Evolutionary conservation across 2,113 vertebrate genomes (phyloP), one percentile per base, ranked within the genome.

Genomic region (Hippolais icterina): DNA sequence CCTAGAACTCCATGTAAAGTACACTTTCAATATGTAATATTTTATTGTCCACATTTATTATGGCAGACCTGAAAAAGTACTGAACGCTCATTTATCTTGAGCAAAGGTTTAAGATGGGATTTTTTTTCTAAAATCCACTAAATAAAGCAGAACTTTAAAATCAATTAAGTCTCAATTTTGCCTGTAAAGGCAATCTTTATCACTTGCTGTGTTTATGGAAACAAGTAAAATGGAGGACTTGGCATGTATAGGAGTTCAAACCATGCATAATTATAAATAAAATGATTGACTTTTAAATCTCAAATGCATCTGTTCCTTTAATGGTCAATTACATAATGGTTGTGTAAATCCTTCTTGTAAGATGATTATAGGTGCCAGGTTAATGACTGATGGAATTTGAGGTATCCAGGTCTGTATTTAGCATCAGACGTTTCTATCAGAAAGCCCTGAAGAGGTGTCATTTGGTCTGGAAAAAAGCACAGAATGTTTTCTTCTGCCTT

Each of bases 311-410:
- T 93, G 66, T 92, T 96, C 96, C 78, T 59, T 79, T 97, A 97
- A 97, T 70, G 77, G 95, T 97, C 96, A 98, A 96, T 98, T 97
- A 85, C 89, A 69, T 96, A 97, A 97, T 65, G 93, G 68, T 95
- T 92, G 90, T 96, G 84, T 89, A 97, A 97, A 90, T 96, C 97
- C 85, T 76, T 18, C 47, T 1, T 39, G 59, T 97, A 97, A 98
- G 96, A 87, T 96, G 97, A 97, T 98, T 97, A 97, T 75, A 82
- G 95, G 95, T 96, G 95, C 96, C 96, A 96, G 94, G 95, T 97
- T 97, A 96, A 97, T 93, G 92, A 95, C 90, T 69, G 83, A 25
- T 3, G 71, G 94, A 96, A 96, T 94, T 72, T 53, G 95, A 88
- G 77, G 52, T 79, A 72, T 53, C 90, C 94, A 79, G 83, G 42